Conservation (phyloP, 2,888 invertebrate genomes). For the Prosopocoilus inquinatus region DNA sequence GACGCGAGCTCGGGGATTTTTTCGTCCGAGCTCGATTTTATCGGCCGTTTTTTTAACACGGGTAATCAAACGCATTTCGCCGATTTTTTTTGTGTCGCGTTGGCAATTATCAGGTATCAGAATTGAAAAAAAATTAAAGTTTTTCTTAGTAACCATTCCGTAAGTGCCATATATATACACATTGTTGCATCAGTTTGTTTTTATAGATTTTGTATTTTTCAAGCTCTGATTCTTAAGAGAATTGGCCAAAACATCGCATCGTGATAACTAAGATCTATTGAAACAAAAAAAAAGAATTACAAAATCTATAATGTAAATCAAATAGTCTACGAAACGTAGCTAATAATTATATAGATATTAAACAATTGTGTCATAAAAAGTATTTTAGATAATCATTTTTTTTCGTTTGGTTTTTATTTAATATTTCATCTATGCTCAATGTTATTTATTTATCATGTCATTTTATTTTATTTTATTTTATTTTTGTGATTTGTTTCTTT, state of each 20-base stretch:
- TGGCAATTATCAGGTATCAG: slow-evolving; percentile 10
- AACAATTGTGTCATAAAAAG: slow-evolving; percentile 13
- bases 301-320: neutral
- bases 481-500: slow-evolving; percentile 33
- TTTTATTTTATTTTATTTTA: slow-evolving; percentile 25
- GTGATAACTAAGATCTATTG: too few relatives aligned
- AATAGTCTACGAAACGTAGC: neutral
- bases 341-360: slow-evolving; percentile 5
- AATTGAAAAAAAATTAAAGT: slow-evolving; percentile 10
- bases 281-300: too few relatives aligned
- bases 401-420: slow-evolving; percentile 30
- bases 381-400: slow-evolving; percentile 5
- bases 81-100: neutral
- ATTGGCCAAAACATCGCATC: too few relatives aligned
- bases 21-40: too few relatives aligned
- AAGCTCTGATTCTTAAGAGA: too few relatives aligned
- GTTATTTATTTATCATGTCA: slow-evolving; percentile 28
- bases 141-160: slow-evolving; percentile 31
- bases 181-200: neutral
- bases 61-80: neutral
- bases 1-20: neutral
- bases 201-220: too few relatives aligned
- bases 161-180: slow-evolving; percentile 33
- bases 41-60: too few relatives aligned
- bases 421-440: slow-evolving; percentile 24